Conservation (phyloP, 1,140 invertebrate species). For the Paraescarpia echinospica region DNA sequence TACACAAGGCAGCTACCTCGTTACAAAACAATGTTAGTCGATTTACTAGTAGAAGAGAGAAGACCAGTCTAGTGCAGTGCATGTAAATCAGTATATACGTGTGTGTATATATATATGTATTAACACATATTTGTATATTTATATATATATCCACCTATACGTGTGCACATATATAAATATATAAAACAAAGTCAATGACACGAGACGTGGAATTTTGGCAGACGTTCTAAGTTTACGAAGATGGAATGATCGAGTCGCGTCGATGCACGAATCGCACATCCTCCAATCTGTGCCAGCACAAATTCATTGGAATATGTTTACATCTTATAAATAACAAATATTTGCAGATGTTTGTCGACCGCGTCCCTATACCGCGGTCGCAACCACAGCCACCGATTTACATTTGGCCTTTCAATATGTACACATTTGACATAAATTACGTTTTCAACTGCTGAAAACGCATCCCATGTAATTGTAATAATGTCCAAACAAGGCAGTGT, state of each 20-base stretch:
- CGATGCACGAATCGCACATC: background rate
- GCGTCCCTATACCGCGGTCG: background rate
- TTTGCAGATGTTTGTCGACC: background rate
- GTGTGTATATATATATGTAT: background rate
- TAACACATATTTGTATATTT: background rate
- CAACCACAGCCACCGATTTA: background rate
- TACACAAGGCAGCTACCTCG: background rate
- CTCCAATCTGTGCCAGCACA: background rate
- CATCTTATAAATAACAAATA: background rate
- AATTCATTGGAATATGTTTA: conserved; percentile 6
- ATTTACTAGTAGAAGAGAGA: background rate
- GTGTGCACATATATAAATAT: background rate
- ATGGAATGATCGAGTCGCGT: background rate
- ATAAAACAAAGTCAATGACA: background rate
- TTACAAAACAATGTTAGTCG: background rate
- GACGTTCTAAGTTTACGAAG: background rate
- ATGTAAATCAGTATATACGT: background rate
- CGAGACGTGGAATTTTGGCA: background rate
- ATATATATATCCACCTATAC: background rate
- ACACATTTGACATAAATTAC: background rate
- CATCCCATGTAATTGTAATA: background rate
- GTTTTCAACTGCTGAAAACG: background rate
- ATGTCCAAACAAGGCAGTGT: background rate
- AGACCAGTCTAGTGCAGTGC: background rate
- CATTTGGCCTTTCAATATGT: conserved; percentile 5